Conservation (phyloP, 2,113 vertebrate genomes). For the Saccopteryx bilineata region DNA sequence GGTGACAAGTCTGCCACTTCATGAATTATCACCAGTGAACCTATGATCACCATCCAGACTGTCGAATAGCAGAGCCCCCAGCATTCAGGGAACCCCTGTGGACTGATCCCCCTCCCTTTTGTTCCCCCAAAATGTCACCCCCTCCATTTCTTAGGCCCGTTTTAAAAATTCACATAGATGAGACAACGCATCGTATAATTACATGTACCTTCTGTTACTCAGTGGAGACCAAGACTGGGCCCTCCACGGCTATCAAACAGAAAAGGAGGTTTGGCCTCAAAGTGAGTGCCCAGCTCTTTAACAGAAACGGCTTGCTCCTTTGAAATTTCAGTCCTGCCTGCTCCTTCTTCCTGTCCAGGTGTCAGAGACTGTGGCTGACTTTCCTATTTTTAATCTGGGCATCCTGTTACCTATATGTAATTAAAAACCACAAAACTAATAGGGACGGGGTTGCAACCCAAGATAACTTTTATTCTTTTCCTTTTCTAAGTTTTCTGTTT, state of each 20-base stretch:
- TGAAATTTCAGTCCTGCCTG: neutral
- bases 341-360: neutral
- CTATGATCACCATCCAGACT: neutral
- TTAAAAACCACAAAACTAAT: neutral
- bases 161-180: neutral
- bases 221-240: neutral
- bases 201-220: neutral
- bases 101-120: neutral
- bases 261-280: neutral
- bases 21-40: neutral
- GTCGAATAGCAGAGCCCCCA: neutral
- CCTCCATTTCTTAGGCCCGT: neutral
- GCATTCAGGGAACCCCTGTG: neutral
- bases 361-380: neutral
- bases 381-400: neutral
- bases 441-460: neutral
- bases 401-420: neutral
- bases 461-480: constrained; percentile 17
- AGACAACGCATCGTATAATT: neutral
- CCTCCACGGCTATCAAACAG: neutral
- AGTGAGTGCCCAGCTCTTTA: neutral
- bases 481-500: constrained; percentile 11
- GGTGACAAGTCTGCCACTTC: neutral
- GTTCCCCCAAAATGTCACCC: neutral
- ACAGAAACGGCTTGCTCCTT: neutral